Base-by-base conservation (phyloP, 2,113 vertebrate species). In the Smithornis capensis region DNA sequence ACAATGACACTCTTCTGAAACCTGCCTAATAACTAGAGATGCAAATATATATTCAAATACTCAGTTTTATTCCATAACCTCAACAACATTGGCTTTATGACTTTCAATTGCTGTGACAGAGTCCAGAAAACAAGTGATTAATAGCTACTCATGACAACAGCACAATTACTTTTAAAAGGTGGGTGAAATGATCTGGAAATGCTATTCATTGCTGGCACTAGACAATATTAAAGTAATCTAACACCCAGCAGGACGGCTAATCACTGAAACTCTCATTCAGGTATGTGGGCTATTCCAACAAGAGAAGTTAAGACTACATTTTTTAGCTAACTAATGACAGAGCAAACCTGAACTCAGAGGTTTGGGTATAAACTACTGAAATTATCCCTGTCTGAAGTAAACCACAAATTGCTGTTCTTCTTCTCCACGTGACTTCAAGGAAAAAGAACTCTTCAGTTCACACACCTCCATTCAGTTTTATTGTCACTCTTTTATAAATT, bases 171-270 rank as follows among this genome's bases (percentile, higher is more conserved):
- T 50, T 74, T 5, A 84, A 68, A 19, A 78, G 42, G 49, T 67
- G 38, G 27, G 77, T 82, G 73, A 91, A 96, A 38, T 67, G 31
- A 89, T 38, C 83, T 75, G 73, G 76, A 89, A 96, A 84, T 47
- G 38, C 47, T 52, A 44, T 63, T 94, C 42, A 70, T 37, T 87
- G 68, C 60, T 67, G 42, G 27, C 55, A 83, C 69, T 65, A 50
- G 12, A 62, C 45, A 86, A n/a, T 31, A 68, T 1, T 47, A 23
- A 79, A 62, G 23, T 24, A 1, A 89, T 55, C 35, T 42, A 33
- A 92, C 64, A 67, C 49, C 0, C 44, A 92, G 42, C 59, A 63
- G 64, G 81, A 77, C 8, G 4, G 28, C 25, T 83, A 49, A 53
- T 70, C 38, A 59, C 29, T 38, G 14, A 38, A 81, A 78, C 35